A percentile compares a stretch with the other conserved stretches of the same genome.
phyloP scores from a whole-genome alignment of 2,888 invertebrate species.

The Phyllotreta striolata region DNA sequence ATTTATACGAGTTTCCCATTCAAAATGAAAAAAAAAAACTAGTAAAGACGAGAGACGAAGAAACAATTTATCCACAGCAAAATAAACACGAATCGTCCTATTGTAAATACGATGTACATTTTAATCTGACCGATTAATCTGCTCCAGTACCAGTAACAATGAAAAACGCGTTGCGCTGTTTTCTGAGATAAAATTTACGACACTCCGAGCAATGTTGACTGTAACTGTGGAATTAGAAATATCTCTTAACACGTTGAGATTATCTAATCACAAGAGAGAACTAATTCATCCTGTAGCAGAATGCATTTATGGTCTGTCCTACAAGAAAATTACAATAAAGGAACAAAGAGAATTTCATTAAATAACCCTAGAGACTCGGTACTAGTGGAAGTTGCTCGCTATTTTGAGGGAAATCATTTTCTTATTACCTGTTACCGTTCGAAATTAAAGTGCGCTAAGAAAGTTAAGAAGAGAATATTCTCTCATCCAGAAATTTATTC shows the following conservation, averaged over 20 bases:
- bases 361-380: constrained; percentile 17
- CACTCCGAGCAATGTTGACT: constrained; percentile 10
- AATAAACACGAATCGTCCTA: too few relatives aligned
- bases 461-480: background rate
- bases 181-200: constrained; percentile 15
- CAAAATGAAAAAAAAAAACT: too few relatives aligned
- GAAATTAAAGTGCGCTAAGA: constrained; percentile 12
- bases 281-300: constrained; percentile 29
- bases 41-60: background rate
- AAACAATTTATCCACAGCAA: constrained; percentile 2
- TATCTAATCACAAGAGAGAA: constrained; percentile 26
- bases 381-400: background rate
- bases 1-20: too few relatives aligned
- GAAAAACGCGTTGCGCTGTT: constrained; percentile 8
- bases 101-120: background rate
- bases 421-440: constrained; percentile 9
- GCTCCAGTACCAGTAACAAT: constrained; percentile 5
- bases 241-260: constrained; percentile 29
- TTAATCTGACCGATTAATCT: constrained; percentile 6
- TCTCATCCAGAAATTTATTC: constrained; percentile 13
- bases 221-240: constrained; percentile 23
- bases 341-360: constrained; percentile 31
- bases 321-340: constrained; percentile 26
- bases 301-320: constrained; percentile 28
- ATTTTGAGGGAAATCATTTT: constrained; percentile 14